Conservation (phyloP, 53 echinoderm and acorn worm species). For the Holothuria leucospilota region DNA sequence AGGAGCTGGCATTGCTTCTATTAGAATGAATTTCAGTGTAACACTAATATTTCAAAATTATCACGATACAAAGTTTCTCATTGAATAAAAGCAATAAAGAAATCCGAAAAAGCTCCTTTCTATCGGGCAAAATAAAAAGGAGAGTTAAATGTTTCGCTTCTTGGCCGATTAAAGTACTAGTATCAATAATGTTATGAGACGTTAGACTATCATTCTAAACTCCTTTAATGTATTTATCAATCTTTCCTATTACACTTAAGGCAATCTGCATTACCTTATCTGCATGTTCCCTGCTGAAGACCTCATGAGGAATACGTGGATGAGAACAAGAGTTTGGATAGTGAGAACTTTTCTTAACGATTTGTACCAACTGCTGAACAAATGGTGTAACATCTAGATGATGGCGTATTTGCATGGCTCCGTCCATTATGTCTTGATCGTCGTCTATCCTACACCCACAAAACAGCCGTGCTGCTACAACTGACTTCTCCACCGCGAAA, state of each 20-base stretch:
- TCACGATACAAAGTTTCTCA: no score
- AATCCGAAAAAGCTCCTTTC: no score
- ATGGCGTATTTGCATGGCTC: not conserved
- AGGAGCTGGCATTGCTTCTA: no score
- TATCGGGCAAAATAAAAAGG: no score
- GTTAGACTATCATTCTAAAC: not conserved
- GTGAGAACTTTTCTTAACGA: not conserved
- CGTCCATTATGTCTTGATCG: not conserved
- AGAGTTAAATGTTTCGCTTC: no score
- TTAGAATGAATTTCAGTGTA: no score
- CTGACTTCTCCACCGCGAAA: slow-evolving; percentile 52
- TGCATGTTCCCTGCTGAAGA: not conserved
- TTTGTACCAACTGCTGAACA: not conserved
- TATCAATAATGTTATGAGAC: no score
- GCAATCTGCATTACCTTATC: not conserved
- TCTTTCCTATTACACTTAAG: not conserved
- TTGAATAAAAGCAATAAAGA: no score
- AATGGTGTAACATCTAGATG: not conserved
- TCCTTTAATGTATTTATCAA: not conserved
- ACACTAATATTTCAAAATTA: no score
- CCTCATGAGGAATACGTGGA: slow-evolving; percentile 4
- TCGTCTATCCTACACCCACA: not conserved
- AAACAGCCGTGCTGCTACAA: slow-evolving; percentile 52
- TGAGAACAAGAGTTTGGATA: not conserved
- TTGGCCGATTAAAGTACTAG: no score